These are phyloP conservation scores for Elephantulus edwardii DNA, from an alignment of 2,113 vertebrate species.

Conservation along the genomic window DNA sequence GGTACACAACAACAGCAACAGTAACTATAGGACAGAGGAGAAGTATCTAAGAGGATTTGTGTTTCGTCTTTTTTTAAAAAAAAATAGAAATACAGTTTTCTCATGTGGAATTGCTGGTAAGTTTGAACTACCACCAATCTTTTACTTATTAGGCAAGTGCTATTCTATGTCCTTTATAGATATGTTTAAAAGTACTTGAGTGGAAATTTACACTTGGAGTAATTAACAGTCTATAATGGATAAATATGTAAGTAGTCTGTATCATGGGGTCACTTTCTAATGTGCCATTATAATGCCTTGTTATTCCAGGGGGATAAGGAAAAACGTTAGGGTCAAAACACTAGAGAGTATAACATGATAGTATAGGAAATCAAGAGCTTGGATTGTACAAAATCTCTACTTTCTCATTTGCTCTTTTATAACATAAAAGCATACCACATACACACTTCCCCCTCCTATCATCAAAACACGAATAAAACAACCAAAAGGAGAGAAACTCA, in stretches of 20 bases:
- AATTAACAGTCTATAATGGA: neutral
- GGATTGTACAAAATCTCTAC: neutral
- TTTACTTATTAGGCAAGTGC: too few species aligned
- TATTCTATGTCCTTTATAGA: neutral
- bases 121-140: too few species aligned
- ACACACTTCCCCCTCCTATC: fast-evolving
- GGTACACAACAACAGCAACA: too few species aligned
- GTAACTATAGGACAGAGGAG: too few species aligned
- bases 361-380: neutral
- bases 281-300: neutral
- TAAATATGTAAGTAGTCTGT: neutral
- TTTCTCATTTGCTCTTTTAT: constrained; percentile 7
- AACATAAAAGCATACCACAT: neutral
- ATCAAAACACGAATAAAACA: constrained; percentile 35
- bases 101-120: too few species aligned
- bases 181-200: constrained; percentile 1
- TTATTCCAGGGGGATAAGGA: neutral
- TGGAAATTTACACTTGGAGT: neutral
- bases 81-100: too few species aligned
- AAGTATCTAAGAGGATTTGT: too few species aligned
- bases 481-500: neutral
- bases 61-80: too few species aligned
- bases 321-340: neutral
- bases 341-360: neutral
- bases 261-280: neutral